Conservation (phyloP, 2,113 vertebrate genomes). For the Lepisosteus oculatus region DNA sequence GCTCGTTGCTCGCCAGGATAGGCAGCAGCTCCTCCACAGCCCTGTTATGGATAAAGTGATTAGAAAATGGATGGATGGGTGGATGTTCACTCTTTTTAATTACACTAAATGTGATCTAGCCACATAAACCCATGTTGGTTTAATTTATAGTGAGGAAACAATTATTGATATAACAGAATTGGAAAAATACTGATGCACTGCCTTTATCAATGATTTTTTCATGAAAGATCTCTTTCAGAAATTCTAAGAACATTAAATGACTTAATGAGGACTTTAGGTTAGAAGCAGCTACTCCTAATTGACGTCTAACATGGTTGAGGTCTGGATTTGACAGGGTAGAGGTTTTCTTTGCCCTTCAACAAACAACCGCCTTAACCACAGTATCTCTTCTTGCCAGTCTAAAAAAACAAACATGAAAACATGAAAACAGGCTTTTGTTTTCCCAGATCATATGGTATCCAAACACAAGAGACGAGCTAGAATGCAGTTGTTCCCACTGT, state of each 20-base stretch:
- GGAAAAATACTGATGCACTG: slow-evolving; percentile 3
- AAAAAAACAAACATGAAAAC: background rate
- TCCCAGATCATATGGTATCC: slow-evolving; percentile 7
- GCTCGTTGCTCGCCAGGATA: no score
- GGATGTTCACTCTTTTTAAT: no score
- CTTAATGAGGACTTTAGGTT: slow-evolving; percentile 21
- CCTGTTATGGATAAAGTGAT: no score
- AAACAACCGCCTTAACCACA: slow-evolving; percentile 3
- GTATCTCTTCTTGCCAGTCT: background rate
- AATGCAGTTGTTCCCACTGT: slow-evolving; percentile 36
- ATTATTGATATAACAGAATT: background rate
- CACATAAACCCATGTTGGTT: background rate
- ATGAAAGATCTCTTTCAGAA: slow-evolving; percentile 22
- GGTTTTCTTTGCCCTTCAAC: slow-evolving; percentile 8
- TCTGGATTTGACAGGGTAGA: background rate
- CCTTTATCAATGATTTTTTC: slow-evolving; percentile 19
- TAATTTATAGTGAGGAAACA: background rate
- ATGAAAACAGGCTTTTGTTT: background rate
- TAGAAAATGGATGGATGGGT: no score
- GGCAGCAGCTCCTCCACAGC: no score
- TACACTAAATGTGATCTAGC: background rate
- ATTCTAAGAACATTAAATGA: background rate
- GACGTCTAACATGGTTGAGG: background rate
- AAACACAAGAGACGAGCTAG: slow-evolving; percentile 25
- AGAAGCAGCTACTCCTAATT: slow-evolving; percentile 22